A percentile compares a stretch with the other conserved stretches of the same genome.
Conservation (phyloP, 2,797 vertebrate genomes). For the Hybognathus amarus region DNA sequence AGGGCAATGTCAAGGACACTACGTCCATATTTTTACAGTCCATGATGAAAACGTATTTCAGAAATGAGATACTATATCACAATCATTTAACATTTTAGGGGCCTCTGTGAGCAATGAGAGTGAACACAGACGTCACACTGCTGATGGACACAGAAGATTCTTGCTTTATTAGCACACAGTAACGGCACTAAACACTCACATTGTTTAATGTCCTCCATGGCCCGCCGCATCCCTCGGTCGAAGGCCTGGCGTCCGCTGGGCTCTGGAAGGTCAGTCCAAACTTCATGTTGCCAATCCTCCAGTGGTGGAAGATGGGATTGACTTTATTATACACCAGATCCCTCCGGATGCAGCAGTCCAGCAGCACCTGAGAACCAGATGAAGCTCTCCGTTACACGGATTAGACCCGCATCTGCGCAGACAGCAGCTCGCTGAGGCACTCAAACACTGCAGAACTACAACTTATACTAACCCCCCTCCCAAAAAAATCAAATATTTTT, state of each 20-base stretch:
- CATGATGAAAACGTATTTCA: too few species aligned
- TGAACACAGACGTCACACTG: not conserved
- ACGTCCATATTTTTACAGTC: too few species aligned
- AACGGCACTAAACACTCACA: slow-evolving; percentile 71
- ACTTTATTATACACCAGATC: slow-evolving; percentile 98
- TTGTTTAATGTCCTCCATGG: slow-evolving; percentile 95
- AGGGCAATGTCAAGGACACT: too few species aligned
- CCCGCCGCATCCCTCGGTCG: slow-evolving; percentile 93
- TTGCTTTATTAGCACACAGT: not conserved
- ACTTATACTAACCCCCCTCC: too few species aligned
- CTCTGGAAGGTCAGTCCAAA: slow-evolving; percentile 99
- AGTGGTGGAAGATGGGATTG: slow-evolving; percentile 99
- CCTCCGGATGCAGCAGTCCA: slow-evolving; percentile 96
- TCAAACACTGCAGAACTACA: too few species aligned
- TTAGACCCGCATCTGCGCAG: too few species aligned
- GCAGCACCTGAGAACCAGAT: slow-evolving; percentile 84
- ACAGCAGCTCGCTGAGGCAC: too few species aligned
- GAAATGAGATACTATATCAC: not conserved
- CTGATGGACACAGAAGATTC: not conserved
- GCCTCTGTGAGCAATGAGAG: not conserved
- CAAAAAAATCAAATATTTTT: too few species aligned
- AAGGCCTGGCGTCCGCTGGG: slow-evolving; percentile 95
- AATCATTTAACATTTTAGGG: not conserved
- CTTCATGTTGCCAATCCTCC: slow-evolving; percentile 98
- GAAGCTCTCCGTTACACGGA: not conserved